Evolutionary conservation across 2,888 invertebrate species (phyloP), one percentile per base, ranked within the genome.

Genomic region (Cerceris rybyensis): DNA sequence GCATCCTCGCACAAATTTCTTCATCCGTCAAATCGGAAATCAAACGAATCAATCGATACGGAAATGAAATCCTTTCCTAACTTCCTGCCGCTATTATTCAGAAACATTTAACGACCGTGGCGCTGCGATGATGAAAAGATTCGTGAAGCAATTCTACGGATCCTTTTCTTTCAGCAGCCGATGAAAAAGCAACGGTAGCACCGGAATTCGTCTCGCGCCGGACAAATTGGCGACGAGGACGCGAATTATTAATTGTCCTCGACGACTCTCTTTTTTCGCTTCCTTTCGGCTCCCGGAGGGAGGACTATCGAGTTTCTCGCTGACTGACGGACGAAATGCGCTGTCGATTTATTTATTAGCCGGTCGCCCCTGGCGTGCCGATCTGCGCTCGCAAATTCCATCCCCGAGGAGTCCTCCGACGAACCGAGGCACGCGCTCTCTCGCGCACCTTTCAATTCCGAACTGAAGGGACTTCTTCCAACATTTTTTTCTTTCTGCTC

Each of bases 161-260:
- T 74, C 69, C 66, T 43, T 55, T 43, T 61, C 54, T 50, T 49
- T 14, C 46, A 16, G n/a, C 14, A 17, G 28, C 6, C 14, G 46
- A 13, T 9, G 57, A 82, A 82, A 84, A 82, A 80, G 69, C 60
- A 67, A 66, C 78, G 70, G 80, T 64, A 81, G 76, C 73, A 74
- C 76, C 78, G 88, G 91, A 90, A 91, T 91, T 76, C 77, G 85
- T 80, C 88, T 84, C 85, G 84, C 75, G 82, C 80, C 79, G 86
- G 92, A 91, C 92, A 92, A 92, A 92, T 92, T 90, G 91, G 86
- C 79, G 84, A 82, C 81, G 74, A 83, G 80, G 76, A 83, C 70
- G 85, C 90, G 88, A 91, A 91, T 91, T 91, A 92, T 91, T 91
- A 91, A 91, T 92, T 90, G 90, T 89, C 87, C 78, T 64, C 80